Evolutionary conservation across 2,888 invertebrate genomes (phyloP).

Genomic region (Microplitis deprimator): DNA sequence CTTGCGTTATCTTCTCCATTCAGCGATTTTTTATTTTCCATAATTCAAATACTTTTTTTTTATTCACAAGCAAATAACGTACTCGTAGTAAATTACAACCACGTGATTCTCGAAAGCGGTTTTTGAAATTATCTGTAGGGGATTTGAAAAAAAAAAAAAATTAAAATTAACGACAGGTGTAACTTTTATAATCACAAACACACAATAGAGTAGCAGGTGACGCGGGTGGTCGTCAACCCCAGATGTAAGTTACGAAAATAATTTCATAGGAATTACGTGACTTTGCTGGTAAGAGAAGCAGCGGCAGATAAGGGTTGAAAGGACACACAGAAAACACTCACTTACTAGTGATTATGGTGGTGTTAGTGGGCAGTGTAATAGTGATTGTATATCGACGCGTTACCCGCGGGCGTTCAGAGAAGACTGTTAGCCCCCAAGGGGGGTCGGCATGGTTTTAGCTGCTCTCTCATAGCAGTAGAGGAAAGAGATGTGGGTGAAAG

Average conservation of each 20-base stretch:
- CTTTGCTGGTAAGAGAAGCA: background rate
- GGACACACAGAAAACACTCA: constrained; percentile 8
- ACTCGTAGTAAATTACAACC: background rate
- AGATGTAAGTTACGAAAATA: constrained; percentile 12
- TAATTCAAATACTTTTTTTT: background rate
- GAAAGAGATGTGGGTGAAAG: constrained; percentile 38
- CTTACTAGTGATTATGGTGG: background rate
- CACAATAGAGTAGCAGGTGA: constrained; percentile 8
- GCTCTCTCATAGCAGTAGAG: background rate
- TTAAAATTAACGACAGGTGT: background rate
- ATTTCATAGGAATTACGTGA: constrained; percentile 22
- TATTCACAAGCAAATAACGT: background rate
- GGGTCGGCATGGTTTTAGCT: constrained; percentile 16
- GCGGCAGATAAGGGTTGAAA: background rate
- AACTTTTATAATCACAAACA: constrained; percentile 1
- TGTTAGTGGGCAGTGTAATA: constrained; percentile 10
- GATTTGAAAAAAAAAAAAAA: too few species aligned
- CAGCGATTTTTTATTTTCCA: background rate
- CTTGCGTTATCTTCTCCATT: background rate
- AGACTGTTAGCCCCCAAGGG: constrained; percentile 20
- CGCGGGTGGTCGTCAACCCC: constrained; percentile 2
- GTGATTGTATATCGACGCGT: constrained; percentile 4
- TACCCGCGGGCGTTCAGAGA: constrained; percentile 9
- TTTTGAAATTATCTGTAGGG: too few species aligned
- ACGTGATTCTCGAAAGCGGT: background rate